Evolutionary conservation across 2,888 invertebrate genomes (phyloP).

Genomic region (Patella caerulea): DNA sequence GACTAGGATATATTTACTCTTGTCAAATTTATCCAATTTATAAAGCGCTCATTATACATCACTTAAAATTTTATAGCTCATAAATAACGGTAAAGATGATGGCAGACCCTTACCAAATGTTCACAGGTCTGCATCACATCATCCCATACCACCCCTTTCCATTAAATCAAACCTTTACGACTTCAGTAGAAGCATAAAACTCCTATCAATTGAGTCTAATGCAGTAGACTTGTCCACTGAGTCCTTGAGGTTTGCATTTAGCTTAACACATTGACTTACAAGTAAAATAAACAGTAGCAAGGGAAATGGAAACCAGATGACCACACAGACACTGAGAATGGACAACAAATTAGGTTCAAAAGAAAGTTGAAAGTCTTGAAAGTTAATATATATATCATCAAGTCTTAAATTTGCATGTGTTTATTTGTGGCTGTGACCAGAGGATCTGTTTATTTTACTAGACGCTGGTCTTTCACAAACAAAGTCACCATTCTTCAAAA

Average conservation of each 20-base stretch:
- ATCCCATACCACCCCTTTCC: too few species aligned
- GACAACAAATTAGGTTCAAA: constrained; percentile 7
- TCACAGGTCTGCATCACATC: too few species aligned
- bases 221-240: too few species aligned
- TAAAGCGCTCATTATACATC: too few species aligned
- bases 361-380: not conserved
- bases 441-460: not conserved
- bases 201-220: too few species aligned
- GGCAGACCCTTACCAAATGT: too few species aligned
- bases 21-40: too few species aligned
- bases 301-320: constrained; percentile 2
- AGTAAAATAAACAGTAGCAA: not conserved
- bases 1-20: too few species aligned
- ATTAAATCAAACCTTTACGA: too few species aligned
- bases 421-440: not conserved
- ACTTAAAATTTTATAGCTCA: too few species aligned
- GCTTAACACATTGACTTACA: not conserved
- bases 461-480: not conserved
- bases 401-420: not conserved
- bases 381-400: constrained; percentile 10
- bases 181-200: too few species aligned
- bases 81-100: too few species aligned
- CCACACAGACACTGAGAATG: not conserved
- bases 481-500: not conserved
- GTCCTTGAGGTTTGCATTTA: not conserved